A percentile compares a stretch with the other conserved stretches of the same genome.
These are phyloP conservation scores for Sebastiscus albofasciatus DNA, from an alignment of 2,797 vertebrate genomes.

Conservation along the genomic window DNA sequence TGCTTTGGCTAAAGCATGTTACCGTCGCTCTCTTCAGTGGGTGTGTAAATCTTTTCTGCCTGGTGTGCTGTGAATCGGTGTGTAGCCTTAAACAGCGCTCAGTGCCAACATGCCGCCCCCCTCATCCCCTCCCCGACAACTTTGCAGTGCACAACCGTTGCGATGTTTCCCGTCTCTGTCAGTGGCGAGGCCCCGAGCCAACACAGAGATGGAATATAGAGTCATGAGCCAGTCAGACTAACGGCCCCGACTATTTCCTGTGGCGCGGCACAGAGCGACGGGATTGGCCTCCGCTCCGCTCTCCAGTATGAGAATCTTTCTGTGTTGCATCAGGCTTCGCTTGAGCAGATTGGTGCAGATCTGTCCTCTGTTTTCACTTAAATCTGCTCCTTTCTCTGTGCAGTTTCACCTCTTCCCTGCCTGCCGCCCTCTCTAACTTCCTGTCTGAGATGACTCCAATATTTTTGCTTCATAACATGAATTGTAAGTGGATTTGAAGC, in stretches of 20 bases:
- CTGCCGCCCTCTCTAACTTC: conserved; percentile 16
- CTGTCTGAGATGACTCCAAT: conserved; percentile 18
- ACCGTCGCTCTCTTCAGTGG: conserved; percentile 60
- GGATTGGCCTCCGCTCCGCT: conserved; percentile 44
- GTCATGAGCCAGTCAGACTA: conserved; percentile 48
- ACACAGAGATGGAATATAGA: conserved; percentile 51
- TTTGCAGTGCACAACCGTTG: conserved; percentile 51
- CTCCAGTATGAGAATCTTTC: conserved; percentile 34
- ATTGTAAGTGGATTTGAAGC: conserved; percentile 52
- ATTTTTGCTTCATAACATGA: conserved; percentile 37
- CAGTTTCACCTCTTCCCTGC: conserved; percentile 25
- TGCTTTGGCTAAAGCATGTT: conserved; percentile 66
- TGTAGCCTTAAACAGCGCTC: conserved; percentile 50
- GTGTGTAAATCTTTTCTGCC: conserved; percentile 73
- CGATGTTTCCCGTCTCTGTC: conserved; percentile 58
- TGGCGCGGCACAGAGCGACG: conserved; percentile 37
- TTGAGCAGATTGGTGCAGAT: conserved; percentile 28
- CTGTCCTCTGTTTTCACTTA: conserved; percentile 59
- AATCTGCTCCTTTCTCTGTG: conserved; percentile 12
- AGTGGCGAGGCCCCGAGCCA: conserved; percentile 40
- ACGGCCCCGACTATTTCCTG: conserved; percentile 65
- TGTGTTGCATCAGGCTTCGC: conserved; percentile 41
- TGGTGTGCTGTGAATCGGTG: conserved; percentile 65
- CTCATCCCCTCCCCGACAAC: background rate
- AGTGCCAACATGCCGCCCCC: conserved; percentile 32